Evolutionary conservation across 1,140 invertebrate genomes (phyloP).

Genomic region (Drosophila sechellia): DNA sequence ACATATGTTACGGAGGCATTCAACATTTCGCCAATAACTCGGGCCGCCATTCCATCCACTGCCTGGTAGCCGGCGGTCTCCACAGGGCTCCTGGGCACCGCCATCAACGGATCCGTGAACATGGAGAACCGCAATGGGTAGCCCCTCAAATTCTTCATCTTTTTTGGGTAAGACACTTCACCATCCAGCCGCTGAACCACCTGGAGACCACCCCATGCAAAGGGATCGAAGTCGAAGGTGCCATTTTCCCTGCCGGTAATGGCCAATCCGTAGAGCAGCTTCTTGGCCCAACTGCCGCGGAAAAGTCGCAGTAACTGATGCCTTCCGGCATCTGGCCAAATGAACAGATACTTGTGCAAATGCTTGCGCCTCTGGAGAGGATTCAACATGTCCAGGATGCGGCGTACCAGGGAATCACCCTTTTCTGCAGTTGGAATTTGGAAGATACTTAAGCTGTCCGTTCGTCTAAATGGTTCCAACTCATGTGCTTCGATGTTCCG

Average conservation of each 20-base stretch:
- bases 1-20: constrained; percentile 71
- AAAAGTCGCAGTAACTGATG: constrained; percentile 50
- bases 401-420: constrained; percentile 33
- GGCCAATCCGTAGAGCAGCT: constrained; percentile 64
- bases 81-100: constrained; percentile 41
- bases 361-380: constrained; percentile 54
- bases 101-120: constrained; percentile 65
- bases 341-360: constrained; percentile 71
- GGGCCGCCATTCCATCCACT: constrained; percentile 62
- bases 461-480: constrained; percentile 55
- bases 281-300: constrained; percentile 48
- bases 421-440: constrained; percentile 27
- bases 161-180: constrained; percentile 43
- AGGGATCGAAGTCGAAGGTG: constrained; percentile 73
- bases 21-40: constrained; percentile 34
- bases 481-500: constrained; percentile 47
- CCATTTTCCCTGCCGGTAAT: constrained; percentile 18
- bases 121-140: constrained; percentile 67
- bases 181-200: constrained; percentile 3
- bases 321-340: constrained; percentile 55
- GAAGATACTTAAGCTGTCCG: constrained; percentile 67
- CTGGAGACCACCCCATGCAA: constrained; percentile 40
- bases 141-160: constrained; percentile 57
- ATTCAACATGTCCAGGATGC: constrained; percentile 68
- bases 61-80: constrained; percentile 45